phyloP scores from a whole-genome alignment of 1,140 invertebrate species.

The Platyscapa corneri region DNA sequence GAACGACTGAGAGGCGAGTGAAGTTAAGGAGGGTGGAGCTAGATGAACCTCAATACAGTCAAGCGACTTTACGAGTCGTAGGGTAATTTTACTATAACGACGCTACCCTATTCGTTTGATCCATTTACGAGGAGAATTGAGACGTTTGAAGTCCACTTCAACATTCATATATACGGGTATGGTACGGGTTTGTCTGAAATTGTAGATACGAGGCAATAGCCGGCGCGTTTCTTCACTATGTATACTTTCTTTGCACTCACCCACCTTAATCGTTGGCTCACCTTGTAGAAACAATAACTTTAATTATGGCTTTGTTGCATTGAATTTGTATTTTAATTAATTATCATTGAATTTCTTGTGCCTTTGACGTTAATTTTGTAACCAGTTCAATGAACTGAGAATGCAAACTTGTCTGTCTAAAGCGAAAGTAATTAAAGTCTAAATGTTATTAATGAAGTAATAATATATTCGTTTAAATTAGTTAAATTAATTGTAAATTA shows the following conservation, averaged over 20 bases:
- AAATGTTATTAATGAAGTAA: too few relatives aligned
- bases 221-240: not conserved
- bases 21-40: not conserved
- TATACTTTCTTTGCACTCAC: not conserved
- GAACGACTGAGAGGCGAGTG: not conserved
- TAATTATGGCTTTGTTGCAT: not conserved
- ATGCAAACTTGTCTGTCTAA: not conserved
- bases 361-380: not conserved
- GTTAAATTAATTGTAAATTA: too few relatives aligned
- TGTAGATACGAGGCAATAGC: not conserved
- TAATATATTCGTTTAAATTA: too few relatives aligned
- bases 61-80: not conserved
- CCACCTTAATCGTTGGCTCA: too few relatives aligned
- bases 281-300: not conserved
- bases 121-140: conserved; percentile 3
- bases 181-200: not conserved
- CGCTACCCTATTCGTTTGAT: conserved; percentile 7
- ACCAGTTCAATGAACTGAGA: too few relatives aligned
- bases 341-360: not conserved
- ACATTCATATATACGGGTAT: not conserved
- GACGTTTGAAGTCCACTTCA: not conserved
- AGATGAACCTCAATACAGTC: conserved; percentile 5
- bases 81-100: conserved; percentile 20
- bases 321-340: not conserved
- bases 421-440: too few relatives aligned